These are phyloP conservation scores for Stichodactyla helianthus DNA, from an alignment of 64 coral and sea anemone genomes.

Conservation along the genomic window DNA sequence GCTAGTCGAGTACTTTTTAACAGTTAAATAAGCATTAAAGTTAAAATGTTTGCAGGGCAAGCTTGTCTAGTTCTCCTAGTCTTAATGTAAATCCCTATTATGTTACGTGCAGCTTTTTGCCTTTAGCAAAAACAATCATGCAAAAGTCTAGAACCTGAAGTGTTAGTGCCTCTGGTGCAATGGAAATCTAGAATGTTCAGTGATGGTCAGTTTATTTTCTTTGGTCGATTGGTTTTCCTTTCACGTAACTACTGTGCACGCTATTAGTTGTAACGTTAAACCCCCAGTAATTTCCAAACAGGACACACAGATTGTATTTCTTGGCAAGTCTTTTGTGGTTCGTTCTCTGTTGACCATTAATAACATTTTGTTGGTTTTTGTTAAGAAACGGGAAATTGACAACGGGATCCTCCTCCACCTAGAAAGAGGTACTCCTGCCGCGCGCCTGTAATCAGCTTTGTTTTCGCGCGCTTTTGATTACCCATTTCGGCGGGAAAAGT, in stretches of 20 bases:
- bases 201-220: not conserved
- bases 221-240: not conserved
- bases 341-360: conserved; percentile 17
- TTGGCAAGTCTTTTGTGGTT: not conserved
- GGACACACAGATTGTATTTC: conserved; percentile 8
- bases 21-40: not conserved
- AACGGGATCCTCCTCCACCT: conserved; percentile 1
- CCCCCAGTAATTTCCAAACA: not conserved
- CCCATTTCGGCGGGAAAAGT: conserved; percentile 4
- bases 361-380: conserved; percentile 8
- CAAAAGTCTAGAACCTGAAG: not conserved
- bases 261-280: not conserved
- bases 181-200: not conserved
- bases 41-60: not conserved
- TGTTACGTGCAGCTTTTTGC: not conserved
- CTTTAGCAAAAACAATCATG: not conserved
- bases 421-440: not conserved
- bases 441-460: conserved; percentile 5
- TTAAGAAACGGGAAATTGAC: conserved; percentile 21
- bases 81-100: not conserved
- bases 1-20: not conserved
- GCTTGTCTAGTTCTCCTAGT: too few species aligned
- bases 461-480: conserved; percentile 17
- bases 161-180: too few species aligned
- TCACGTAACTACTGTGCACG: not conserved